Evolutionary conservation across 2,888 invertebrate species (phyloP).

Genomic region (Mechanitis mazaeus): DNA sequence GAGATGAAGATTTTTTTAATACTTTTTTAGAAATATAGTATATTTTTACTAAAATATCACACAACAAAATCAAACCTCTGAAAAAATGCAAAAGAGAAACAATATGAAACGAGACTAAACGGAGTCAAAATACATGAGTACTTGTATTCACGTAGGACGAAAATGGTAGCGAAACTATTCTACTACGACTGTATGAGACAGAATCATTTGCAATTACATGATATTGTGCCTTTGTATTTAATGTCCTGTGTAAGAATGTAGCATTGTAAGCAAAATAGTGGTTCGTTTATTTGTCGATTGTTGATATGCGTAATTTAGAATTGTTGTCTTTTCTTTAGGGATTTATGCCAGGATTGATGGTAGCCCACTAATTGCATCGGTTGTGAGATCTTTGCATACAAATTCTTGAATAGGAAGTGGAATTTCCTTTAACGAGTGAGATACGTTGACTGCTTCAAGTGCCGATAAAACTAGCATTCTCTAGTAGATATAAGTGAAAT

Average conservation of each 20-base stretch:
- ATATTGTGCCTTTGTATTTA: slow-evolving; percentile 73
- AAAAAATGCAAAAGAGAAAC: slow-evolving; percentile 56
- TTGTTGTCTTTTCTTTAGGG: slow-evolving; percentile 29
- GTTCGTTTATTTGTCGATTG: slow-evolving; percentile 60
- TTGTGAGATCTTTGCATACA: slow-evolving; percentile 60
- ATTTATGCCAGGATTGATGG: slow-evolving; percentile 24
- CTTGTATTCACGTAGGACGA: slow-evolving; percentile 52
- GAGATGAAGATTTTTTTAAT: too few species aligned
- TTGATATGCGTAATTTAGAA: slow-evolving; percentile 36
- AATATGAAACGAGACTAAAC: slow-evolving; percentile 64
- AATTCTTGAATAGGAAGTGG: slow-evolving; percentile 51
- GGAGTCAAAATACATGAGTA: slow-evolving; percentile 39
- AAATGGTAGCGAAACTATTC: slow-evolving; percentile 64
- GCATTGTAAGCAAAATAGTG: slow-evolving; percentile 72
- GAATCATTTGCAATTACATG: slow-evolving; percentile 76
- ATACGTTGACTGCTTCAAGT: slow-evolving; percentile 34
- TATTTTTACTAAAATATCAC: too few species aligned
- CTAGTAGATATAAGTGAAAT: background rate
- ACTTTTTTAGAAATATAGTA: too few species aligned
- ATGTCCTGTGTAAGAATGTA: slow-evolving; percentile 58
- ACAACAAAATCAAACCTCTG: background rate
- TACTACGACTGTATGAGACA: slow-evolving; percentile 52
- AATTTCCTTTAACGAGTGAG: slow-evolving; percentile 62
- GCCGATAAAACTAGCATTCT: slow-evolving; percentile 2
- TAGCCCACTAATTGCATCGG: slow-evolving; percentile 30